Percentiles rank a stretch among this genome's conserved stretches.
Evolutionary conservation across 2,797 vertebrate genomes (phyloP).

Genomic region (Streptopelia turtur): DNA sequence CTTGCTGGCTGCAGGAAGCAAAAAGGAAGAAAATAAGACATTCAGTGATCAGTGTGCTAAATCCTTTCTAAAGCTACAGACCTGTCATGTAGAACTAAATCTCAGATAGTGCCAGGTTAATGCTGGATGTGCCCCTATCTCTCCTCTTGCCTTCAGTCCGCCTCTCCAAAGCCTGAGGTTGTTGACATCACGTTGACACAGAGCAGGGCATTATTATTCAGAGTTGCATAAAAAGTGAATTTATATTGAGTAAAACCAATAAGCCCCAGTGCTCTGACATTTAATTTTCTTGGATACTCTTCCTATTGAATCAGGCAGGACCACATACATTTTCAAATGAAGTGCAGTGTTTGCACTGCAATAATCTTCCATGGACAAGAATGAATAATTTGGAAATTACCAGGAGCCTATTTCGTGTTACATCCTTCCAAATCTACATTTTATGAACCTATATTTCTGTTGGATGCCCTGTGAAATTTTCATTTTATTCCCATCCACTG

Average conservation of each 20-base stretch:
- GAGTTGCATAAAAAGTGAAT: conserved; percentile 65
- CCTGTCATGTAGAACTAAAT: conserved; percentile 29
- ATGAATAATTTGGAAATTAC: conserved; percentile 22
- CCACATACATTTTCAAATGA: conserved; percentile 58
- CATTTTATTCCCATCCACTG: background rate
- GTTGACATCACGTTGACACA: conserved; percentile 53
- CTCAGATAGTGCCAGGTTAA: conserved; percentile 10
- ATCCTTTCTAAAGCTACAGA: conserved; percentile 26
- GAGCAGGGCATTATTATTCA: conserved; percentile 67
- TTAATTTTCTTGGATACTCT: conserved; percentile 76
- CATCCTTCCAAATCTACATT: background rate
- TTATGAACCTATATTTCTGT: conserved; percentile 10
- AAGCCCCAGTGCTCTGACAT: conserved; percentile 63
- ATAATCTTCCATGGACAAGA: background rate
- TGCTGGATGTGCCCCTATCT: background rate
- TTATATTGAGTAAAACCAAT: conserved; percentile 72
- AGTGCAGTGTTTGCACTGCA: conserved; percentile 28
- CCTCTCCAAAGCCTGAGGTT: conserved; percentile 14
- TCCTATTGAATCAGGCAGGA: conserved; percentile 48
- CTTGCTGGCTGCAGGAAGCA: background rate
- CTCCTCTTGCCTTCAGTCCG: background rate
- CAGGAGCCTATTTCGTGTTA: background rate
- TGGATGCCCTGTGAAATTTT: background rate
- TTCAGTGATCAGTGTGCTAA: background rate
- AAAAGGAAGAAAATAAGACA: background rate